Evolutionary conservation across 1,140 invertebrate genomes (phyloP).

Genomic region (Drosophila yakuba): DNA sequence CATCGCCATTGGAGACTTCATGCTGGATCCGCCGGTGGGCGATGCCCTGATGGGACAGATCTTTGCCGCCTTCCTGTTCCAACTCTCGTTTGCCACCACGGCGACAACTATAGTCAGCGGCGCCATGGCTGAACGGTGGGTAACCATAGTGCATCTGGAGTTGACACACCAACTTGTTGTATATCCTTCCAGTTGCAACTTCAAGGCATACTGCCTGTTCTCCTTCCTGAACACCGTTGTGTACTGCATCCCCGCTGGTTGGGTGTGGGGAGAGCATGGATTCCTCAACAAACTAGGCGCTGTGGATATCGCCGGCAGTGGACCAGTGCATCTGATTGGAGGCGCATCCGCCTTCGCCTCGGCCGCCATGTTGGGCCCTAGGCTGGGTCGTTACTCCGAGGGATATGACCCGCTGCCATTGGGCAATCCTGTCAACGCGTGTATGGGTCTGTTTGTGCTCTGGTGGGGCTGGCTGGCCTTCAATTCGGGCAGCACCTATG

Average conservation of each 20-base stretch:
- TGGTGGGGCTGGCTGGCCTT: conserved; percentile 98
- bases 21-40: conserved; percentile 88
- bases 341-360: conserved; percentile 91
- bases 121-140: conserved; percentile 94
- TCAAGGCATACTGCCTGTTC: conserved; percentile 95
- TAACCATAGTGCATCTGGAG: background rate
- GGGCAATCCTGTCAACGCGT: conserved; percentile 95
- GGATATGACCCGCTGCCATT: conserved; percentile 91
- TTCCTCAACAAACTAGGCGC: conserved; percentile 92
- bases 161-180: too few species aligned
- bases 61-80: conserved; percentile 94
- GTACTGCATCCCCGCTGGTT: conserved; percentile 92
- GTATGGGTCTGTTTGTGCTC: conserved; percentile 96
- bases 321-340: conserved; percentile 95
- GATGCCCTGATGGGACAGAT: conserved; percentile 91
- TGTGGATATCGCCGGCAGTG: conserved; percentile 96
- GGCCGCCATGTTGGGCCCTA: conserved; percentile 94
- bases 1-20: conserved; percentile 90
- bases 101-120: conserved; percentile 96
- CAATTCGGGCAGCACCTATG: conserved; percentile 95
- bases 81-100: conserved; percentile 95
- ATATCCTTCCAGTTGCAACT: conserved; percentile 86
- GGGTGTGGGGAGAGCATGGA: conserved; percentile 94
- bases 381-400: conserved; percentile 93
- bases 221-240: conserved; percentile 95